Conservation (phyloP, 2,113 vertebrate genomes). For the Spheniscus mendiculus region DNA sequence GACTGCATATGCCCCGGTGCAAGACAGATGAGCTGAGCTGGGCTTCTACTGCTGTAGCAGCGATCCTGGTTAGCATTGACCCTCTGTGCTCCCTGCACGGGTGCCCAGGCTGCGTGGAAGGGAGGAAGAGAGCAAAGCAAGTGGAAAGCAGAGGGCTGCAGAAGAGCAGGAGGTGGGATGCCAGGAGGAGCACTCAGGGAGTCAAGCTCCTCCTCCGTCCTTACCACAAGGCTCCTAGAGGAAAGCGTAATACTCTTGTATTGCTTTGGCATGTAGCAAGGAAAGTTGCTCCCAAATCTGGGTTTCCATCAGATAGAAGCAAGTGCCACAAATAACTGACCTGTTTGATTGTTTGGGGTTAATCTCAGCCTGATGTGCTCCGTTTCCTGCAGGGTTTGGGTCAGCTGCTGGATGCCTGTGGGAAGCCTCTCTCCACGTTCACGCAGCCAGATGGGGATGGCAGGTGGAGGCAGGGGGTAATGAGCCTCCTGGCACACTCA, state of each 20-base stretch:
- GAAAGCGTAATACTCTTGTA: fast-evolving
- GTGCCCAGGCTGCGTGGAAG: not conserved
- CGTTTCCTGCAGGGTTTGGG: not conserved
- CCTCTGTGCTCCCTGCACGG: not conserved
- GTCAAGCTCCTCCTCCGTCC: not conserved
- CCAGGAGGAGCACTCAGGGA: not conserved
- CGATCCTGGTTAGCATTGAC: no score
- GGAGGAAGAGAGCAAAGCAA: not conserved
- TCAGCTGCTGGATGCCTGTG: not conserved
- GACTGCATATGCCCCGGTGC: fast-evolving
- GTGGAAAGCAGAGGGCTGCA: not conserved
- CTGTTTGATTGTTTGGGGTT: not conserved
- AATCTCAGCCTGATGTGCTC: not conserved
- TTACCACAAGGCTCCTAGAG: not conserved
- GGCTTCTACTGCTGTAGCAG: not conserved
- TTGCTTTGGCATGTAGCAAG: not conserved
- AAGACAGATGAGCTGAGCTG: fast-evolving
- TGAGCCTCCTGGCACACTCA: not conserved
- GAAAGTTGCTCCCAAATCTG: not conserved
- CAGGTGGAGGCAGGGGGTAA: not conserved
- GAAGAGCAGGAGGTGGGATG: not conserved
- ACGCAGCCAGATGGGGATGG: not conserved
- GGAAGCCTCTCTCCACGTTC: not conserved
- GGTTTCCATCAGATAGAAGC: not conserved
- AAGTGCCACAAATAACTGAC: not conserved